Conservation (phyloP, 2,797 vertebrate species). For the Cyprinella venusta region DNA sequence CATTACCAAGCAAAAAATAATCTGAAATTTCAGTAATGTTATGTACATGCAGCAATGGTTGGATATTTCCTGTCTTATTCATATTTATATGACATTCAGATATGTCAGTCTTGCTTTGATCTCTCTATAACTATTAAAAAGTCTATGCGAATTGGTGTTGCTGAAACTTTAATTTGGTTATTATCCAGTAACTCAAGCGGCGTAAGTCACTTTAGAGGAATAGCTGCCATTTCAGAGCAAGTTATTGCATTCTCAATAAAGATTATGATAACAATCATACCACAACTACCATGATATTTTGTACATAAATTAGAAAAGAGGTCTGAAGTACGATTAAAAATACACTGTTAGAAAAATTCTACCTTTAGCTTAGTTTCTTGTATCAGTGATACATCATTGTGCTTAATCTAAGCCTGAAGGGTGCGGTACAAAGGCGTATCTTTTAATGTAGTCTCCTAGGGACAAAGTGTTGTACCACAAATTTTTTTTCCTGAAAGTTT, state of each 20-base stretch:
- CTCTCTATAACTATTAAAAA: conserved; percentile 1
- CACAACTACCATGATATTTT: not conserved
- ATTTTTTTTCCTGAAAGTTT: not conserved
- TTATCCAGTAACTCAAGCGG: not conserved
- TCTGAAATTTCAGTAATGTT: conserved; percentile 38
- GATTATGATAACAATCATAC: not conserved
- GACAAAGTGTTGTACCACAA: not conserved
- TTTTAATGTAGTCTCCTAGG: not conserved
- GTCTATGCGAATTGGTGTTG: not conserved
- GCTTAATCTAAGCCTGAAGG: not conserved
- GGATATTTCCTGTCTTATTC: conserved; percentile 1
- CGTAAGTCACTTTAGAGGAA: not conserved
- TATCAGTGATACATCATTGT: not conserved
- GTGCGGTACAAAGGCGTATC: not conserved
- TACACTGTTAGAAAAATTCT: not conserved
- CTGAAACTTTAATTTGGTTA: not conserved
- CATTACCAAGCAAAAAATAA: not conserved
- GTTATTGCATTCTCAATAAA: conserved; percentile 15
- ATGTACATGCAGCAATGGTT: not conserved
- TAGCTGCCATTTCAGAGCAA: not conserved
- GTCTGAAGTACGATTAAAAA: not conserved
- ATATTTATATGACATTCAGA: not conserved
- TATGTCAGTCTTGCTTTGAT: not conserved
- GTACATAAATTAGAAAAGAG: not conserved
- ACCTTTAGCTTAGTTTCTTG: not conserved